Percentiles rank a stretch among this genome's conserved stretches.
Conservation (phyloP, 2,797 vertebrate genomes). For the Denticeps clupeoides region DNA sequence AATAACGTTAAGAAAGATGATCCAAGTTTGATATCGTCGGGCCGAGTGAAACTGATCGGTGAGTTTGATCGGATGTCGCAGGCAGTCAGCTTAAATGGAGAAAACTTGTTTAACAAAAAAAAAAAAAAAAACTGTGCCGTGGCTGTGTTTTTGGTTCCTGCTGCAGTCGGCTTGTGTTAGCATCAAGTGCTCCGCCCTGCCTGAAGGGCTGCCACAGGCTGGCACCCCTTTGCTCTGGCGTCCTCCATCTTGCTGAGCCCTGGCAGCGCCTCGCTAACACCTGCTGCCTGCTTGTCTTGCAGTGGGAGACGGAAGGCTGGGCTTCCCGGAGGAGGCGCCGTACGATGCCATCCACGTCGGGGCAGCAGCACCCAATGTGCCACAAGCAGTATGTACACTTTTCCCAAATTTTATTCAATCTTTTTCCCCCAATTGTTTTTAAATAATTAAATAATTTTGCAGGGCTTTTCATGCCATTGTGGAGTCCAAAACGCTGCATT, state of each 20-base stretch:
- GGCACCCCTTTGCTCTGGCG: background rate
- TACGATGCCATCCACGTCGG: slow-evolving; percentile 97
- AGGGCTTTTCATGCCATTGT: too few relatives aligned
- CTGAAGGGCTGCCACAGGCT: background rate
- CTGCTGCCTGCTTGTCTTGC: slow-evolving; percentile 3
- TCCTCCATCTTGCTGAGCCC: background rate
- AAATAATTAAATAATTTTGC: too few relatives aligned
- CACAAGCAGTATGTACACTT: slow-evolving; percentile 80
- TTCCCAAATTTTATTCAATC: background rate
- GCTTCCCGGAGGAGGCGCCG: slow-evolving; percentile 77
- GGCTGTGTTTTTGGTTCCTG: too few relatives aligned
- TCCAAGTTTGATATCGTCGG: slow-evolving; percentile 81
- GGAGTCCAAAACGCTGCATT: too few relatives aligned
- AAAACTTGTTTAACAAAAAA: too few relatives aligned
- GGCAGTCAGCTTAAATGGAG: too few relatives aligned
- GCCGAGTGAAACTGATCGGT: slow-evolving; percentile 83
- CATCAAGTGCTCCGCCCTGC: background rate
- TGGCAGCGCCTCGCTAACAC: background rate
- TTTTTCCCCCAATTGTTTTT: too few relatives aligned
- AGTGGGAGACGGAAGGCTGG: slow-evolving; percentile 94
- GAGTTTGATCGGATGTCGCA: too few relatives aligned
- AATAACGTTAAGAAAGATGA: slow-evolving; percentile 96
- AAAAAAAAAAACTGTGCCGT: too few relatives aligned
- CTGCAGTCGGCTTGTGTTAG: background rate
- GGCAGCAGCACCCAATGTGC: slow-evolving; percentile 86